These are phyloP conservation scores for Gobio occitaniae DNA, from an alignment of 2,797 vertebrate species.

Conservation along the genomic window DNA sequence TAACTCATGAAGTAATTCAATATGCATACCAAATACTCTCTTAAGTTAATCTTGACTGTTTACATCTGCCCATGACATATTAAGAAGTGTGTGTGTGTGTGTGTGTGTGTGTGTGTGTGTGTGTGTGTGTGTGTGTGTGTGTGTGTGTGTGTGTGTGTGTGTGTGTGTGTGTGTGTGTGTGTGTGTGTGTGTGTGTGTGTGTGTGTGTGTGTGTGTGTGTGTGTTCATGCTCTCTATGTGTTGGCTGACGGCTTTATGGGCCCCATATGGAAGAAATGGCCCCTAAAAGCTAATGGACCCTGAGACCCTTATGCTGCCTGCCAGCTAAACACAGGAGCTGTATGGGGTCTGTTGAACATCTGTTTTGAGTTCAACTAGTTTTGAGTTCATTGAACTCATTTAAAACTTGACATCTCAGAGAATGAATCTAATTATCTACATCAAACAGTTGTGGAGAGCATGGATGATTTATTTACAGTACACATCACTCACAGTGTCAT, in stretches of 20 bases:
- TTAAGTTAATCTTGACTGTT: not conserved
- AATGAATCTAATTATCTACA: not conserved
- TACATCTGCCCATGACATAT: not conserved
- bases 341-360: conserved; percentile 18
- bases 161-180: conserved; percentile 8
- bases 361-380: conserved; percentile 24
- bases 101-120: conserved; percentile 11
- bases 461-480: not conserved
- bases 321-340: conserved; percentile 37
- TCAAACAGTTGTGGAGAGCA: not conserved
- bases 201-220: not conserved
- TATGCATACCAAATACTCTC: not conserved
- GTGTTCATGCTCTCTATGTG: not conserved
- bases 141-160: not conserved
- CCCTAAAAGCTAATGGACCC: conserved; percentile 37
- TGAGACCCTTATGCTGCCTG: conserved; percentile 34
- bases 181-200: conserved; percentile 19
- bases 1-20: not conserved
- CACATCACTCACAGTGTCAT: not conserved
- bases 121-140: not conserved
- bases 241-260: conserved; percentile 4
- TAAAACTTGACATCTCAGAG: conserved; percentile 4
- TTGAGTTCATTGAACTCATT: conserved; percentile 10
- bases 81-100: not conserved
- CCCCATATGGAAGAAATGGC: conserved; percentile 43